Evolutionary conservation across 37 sponge, comb jelly and placozoan genomes (phyloP), one percentile per base, ranked within the genome.

Genomic region (Chondrilla cf. caribensis): DNA sequence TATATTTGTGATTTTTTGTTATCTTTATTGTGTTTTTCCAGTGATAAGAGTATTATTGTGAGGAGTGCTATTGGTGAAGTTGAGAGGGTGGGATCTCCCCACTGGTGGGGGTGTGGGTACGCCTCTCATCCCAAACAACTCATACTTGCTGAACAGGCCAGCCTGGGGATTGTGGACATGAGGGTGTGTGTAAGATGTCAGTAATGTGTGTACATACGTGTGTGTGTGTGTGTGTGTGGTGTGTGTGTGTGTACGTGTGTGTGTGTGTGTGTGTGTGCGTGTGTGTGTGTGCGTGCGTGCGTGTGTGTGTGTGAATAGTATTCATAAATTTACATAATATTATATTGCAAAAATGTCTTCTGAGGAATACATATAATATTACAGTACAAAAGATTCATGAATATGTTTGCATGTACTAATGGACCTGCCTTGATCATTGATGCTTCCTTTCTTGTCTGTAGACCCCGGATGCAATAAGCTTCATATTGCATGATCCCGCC

Each of bases 31-130:
- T 54, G 15, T 54, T 17, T 17, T 54, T 54, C 15, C 17, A 47
- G 51, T 6, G 51, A 47, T 47, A 47, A 47, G 11, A 47, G 51
- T 47, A 47, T 47, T 6, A 11, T 47, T 14, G 51, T 47, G 9
- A 6, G 11, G 11, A 11, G 11, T 14, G 51, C 51, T 47, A 47
- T 73, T 32, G 76, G 76, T n/a, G 76, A 43, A 1, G 41, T 42
- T 15, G 41, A 3, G 19, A 43, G n/a, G 2, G 41, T 39, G 76
- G 76, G 76, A 17, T 43, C 76, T 40, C 76, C 76, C 24, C 76
- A 73, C 40, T 73, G 76, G 76, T 73, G 76, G 76, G 43, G 38
- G 43, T 73, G 76, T 73, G 21, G 9, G 21, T 73, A 73, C 36
- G 76, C 43, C 31, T 43, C 76, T 36, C 76, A 73, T 37, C 76